Conservation (phyloP, 2,113 vertebrate genomes). For the Daboia siamensis region DNA sequence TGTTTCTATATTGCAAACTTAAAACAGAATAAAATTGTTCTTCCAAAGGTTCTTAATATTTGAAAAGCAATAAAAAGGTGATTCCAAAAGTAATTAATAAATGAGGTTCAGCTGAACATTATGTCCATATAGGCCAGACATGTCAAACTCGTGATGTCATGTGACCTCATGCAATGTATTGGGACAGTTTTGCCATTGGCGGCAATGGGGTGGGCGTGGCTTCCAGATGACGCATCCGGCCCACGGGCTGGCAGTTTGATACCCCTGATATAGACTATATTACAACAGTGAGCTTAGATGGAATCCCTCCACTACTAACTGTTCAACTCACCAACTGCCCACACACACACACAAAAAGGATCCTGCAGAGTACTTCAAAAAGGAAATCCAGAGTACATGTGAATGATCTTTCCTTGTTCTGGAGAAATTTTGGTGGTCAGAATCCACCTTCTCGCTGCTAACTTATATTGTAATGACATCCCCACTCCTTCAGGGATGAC, state of each 20-base stretch:
- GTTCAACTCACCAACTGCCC: neutral
- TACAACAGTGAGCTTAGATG: neutral
- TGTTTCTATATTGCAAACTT: neutral
- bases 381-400: neutral
- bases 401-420: neutral
- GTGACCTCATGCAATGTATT: too few relatives aligned
- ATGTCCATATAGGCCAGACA: neutral
- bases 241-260: too few relatives aligned
- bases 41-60: neutral
- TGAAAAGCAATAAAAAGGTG: neutral
- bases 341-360: too few relatives aligned
- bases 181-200: too few relatives aligned
- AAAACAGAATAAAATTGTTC: neutral
- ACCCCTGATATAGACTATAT: neutral
- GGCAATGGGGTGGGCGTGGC: too few relatives aligned
- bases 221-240: too few relatives aligned
- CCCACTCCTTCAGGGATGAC: neutral
- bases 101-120: neutral
- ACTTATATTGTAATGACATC: neutral
- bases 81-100: neutral
- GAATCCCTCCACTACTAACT: neutral
- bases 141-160: too few relatives aligned
- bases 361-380: neutral
- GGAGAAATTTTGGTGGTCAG: neutral
- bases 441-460: neutral